Percentiles rank a stretch among this genome's conserved stretches.
These are phyloP conservation scores for Gandaritis pyraliata DNA, from an alignment of 2,888 invertebrate genomes.

Conservation along the genomic window DNA sequence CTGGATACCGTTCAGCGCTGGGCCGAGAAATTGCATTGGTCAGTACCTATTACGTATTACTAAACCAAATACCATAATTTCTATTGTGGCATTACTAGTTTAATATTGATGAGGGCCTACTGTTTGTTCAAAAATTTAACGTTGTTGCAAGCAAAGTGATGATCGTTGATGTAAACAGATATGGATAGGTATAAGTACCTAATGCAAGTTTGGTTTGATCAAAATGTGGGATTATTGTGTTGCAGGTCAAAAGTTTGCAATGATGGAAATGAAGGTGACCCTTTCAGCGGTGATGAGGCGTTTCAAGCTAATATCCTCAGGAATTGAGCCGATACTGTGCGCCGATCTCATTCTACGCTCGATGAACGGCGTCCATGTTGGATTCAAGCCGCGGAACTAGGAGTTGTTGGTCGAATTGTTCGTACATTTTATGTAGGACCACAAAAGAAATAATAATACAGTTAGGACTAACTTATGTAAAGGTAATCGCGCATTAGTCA, in stretches of 20 bases:
- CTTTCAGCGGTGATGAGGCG: conserved; percentile 74
- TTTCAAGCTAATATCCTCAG: conserved; percentile 59
- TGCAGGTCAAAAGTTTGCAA: conserved; percentile 62
- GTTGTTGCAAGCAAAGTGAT: no score
- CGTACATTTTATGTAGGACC: not conserved
- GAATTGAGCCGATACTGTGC: conserved; percentile 66
- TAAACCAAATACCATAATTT: no score
- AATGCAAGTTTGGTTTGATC: no score
- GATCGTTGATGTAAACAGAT: no score
- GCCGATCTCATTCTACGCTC: conserved; percentile 71
- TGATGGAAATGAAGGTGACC: conserved; percentile 78
- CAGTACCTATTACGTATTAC: not conserved
- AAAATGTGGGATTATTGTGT: conserved; percentile 11
- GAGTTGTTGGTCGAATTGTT: not conserved
- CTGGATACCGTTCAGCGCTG: conserved; percentile 45
- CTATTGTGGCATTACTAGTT: no score
- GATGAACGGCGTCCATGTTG: conserved; percentile 62
- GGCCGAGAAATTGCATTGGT: conserved; percentile 51
- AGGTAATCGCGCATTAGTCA: no score
- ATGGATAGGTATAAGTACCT: no score
- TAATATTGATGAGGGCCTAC: no score
- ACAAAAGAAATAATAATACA: no score
- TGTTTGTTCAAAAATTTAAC: no score
- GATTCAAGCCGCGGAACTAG: conserved; percentile 54
- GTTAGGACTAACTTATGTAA: no score